Evolutionary conservation across 2,797 vertebrate genomes (phyloP).

Genomic region (Podarcis lilfordi): DNA sequence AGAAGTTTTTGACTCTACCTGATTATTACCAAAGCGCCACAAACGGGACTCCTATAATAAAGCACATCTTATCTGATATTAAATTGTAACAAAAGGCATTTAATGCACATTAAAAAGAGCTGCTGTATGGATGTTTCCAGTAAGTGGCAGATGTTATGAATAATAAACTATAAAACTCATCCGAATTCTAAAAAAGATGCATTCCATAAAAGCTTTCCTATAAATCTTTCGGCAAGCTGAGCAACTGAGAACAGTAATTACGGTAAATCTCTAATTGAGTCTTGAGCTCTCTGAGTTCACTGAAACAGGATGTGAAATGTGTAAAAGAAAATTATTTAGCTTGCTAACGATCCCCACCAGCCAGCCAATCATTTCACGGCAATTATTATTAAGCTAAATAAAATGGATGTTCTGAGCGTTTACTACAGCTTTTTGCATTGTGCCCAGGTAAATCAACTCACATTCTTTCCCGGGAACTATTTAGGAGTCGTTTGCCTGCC

Average conservation of each 20-base stretch:
- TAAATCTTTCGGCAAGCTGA: constrained; percentile 73
- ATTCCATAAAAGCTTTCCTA: constrained; percentile 73
- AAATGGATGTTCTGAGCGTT: constrained; percentile 22
- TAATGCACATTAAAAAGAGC: constrained; percentile 72
- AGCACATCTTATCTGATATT: constrained; percentile 66
- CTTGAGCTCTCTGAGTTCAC: constrained; percentile 66
- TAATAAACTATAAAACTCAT: constrained; percentile 75
- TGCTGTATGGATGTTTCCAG: constrained; percentile 68
- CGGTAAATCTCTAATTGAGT: constrained; percentile 58
- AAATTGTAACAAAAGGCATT: constrained; percentile 70
- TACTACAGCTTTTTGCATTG: constrained; percentile 28
- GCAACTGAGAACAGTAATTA: constrained; percentile 65
- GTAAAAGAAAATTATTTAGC: constrained; percentile 50
- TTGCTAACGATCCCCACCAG: neutral
- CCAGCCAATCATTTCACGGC: constrained; percentile 12
- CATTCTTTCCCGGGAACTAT: constrained; percentile 48
- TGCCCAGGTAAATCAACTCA: constrained; percentile 68
- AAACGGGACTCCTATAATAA: constrained; percentile 58
- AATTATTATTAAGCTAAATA: constrained; percentile 44
- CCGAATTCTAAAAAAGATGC: constrained; percentile 70
- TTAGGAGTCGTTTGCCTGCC: constrained; percentile 60
- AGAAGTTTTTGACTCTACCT: constrained; percentile 23
- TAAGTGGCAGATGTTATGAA: constrained; percentile 79
- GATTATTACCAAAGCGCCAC: constrained; percentile 42
- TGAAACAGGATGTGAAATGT: constrained; percentile 56